A percentile compares a stretch with the other conserved stretches of the same genome.
Conservation (phyloP, 1,140 invertebrate genomes). For the Drosophila santomea region DNA sequence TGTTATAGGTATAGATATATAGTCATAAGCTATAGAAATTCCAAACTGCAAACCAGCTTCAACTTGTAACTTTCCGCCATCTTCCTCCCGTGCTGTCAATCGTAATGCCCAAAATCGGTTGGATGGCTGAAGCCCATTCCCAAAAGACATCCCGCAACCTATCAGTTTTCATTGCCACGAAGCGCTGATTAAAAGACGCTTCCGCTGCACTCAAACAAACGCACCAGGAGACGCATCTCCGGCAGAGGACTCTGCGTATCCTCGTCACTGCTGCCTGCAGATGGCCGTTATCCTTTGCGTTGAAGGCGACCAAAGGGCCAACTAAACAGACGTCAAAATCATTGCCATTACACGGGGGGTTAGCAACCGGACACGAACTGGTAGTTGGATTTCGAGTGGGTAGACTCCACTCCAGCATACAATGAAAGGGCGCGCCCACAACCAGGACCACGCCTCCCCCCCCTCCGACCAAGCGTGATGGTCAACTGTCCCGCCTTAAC, state of each 20-base stretch:
- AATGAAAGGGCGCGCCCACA: conserved; percentile 56
- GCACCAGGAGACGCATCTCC: conserved; percentile 32
- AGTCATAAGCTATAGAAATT: neutral
- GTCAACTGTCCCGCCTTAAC: conserved; percentile 78
- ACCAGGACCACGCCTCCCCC: conserved; percentile 3
- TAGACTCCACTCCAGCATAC: conserved; percentile 28
- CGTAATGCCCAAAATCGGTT: neutral
- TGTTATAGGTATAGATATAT: too few species aligned
- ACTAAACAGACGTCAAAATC: conserved; percentile 80
- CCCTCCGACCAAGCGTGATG: conserved; percentile 37
- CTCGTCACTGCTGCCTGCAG: conserved; percentile 8
- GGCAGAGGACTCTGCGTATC: conserved; percentile 20
- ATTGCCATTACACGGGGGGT: conserved; percentile 65
- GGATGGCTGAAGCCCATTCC: neutral
- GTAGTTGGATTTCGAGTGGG: neutral
- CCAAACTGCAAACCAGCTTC: too few species aligned
- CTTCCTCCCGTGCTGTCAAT: neutral
- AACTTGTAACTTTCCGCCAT: too few species aligned
- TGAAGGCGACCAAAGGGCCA: conserved; percentile 38
- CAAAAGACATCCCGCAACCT: conserved; percentile 30
- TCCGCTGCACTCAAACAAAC: conserved; percentile 34
- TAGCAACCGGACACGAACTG: conserved; percentile 21
- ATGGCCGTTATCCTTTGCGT: conserved; percentile 62
- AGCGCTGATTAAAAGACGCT: conserved; percentile 73
- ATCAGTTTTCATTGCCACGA: conserved; percentile 73